Evolutionary conservation across 2,113 vertebrate species (phyloP).

Genomic region (Gulo gulo): DNA sequence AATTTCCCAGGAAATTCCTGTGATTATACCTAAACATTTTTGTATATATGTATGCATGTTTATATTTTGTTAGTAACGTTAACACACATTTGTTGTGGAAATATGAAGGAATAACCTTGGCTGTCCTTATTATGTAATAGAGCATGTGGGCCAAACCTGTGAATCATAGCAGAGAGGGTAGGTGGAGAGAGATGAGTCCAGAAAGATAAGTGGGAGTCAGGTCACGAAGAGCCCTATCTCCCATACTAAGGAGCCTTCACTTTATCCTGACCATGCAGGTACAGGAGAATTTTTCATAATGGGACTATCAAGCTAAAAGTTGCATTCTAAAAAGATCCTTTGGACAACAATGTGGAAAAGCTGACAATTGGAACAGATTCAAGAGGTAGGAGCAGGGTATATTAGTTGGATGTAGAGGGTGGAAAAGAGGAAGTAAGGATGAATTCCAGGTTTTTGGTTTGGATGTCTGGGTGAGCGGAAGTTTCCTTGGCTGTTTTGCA

Average conservation of each 20-base stretch:
- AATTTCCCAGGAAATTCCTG: background rate
- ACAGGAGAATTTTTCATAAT: background rate
- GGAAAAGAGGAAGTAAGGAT: background rate
- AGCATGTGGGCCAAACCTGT: background rate
- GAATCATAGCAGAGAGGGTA: background rate
- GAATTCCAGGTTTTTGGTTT: background rate
- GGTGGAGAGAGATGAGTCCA: background rate
- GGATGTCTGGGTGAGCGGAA: background rate
- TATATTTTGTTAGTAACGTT: background rate
- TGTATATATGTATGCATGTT: background rate
- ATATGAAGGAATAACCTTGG: background rate
- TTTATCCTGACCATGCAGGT: background rate
- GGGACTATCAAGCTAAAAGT: background rate
- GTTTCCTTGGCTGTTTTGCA: background rate
- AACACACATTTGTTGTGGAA: background rate
- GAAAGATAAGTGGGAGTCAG: background rate
- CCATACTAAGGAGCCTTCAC: background rate
- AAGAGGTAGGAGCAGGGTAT: background rate
- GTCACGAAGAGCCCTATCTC: background rate
- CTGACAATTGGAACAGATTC: background rate
- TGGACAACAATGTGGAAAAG: background rate
- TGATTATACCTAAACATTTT: constrained; percentile 3
- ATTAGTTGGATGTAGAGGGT: background rate
- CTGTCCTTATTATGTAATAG: background rate
- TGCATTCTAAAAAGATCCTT: background rate